Percentiles rank a stretch among this genome's conserved stretches.
Conservation (phyloP, 2,113 vertebrate genomes). For the Bubalus kerabau region DNA sequence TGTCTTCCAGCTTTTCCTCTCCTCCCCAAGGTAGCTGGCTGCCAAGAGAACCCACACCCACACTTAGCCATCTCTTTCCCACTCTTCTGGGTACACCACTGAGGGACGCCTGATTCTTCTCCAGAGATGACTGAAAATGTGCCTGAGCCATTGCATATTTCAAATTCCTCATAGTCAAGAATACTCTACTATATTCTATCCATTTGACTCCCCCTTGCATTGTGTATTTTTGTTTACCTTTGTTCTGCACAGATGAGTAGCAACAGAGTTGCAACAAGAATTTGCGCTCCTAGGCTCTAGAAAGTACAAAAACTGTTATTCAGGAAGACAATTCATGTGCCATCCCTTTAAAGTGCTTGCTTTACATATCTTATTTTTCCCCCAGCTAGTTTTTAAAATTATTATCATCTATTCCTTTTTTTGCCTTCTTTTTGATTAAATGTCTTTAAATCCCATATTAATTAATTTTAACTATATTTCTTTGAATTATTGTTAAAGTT, state of each 20-base stretch:
- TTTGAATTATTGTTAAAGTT: neutral
- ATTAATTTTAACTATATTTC: neutral
- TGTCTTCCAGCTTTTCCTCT: neutral
- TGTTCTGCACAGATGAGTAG: neutral
- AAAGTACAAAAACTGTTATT: neutral
- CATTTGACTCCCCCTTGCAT: neutral
- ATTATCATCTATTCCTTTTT: neutral
- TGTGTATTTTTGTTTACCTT: neutral
- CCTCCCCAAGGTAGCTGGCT: neutral
- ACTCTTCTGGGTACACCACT: neutral
- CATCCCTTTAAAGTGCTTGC: neutral
- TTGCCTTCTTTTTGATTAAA: neutral
- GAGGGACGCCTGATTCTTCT: neutral
- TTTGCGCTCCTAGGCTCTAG: neutral
- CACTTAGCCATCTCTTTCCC: neutral
- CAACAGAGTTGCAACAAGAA: neutral
- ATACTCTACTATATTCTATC: neutral
- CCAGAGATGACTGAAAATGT: neutral
- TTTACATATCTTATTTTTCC: neutral
- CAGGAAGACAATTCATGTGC: neutral
- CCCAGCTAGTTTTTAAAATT: neutral
- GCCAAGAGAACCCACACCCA: neutral
- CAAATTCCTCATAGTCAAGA: neutral
- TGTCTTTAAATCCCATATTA: neutral
- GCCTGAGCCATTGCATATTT: neutral